Base-by-base conservation (phyloP, 2,888 invertebrate genomes). In the Perithous albicinctus region DNA sequence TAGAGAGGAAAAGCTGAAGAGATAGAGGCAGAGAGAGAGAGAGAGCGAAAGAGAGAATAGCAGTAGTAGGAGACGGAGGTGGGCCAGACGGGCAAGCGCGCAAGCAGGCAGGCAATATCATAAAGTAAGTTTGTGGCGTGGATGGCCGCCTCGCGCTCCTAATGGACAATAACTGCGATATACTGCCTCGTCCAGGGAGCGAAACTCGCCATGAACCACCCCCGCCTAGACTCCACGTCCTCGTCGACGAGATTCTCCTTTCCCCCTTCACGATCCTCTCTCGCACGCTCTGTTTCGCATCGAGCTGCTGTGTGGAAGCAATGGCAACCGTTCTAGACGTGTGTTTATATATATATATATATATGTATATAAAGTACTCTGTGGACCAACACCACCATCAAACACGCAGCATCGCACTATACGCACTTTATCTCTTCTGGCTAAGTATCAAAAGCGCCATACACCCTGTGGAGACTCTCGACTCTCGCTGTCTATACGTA, bases 131-230 rank as follows among this genome's bases (percentile, higher is more conserved):
- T 86, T 85, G 88, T 89, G 89, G 89, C 89, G 86, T 89, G 87
- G 90, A 90, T 90, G 87, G 89, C 86, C 87, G 87, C 86, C 87
- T 87, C 84, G 88, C 87, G 87, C 86, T 88, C 88, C 88, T 90
- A 91, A 91, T 91, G 89, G 91, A 90, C 90, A 90, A 90, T 91
- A 91, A 91, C 90, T 85, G 86, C 88, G 89, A 90, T 90, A 89
- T 90, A 90, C 88, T 88, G 89, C 89, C 88, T 89, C 88, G 86
- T 89, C 86, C 87, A 78, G 69, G 69, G 78, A 84, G 77, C 82
- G 81, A 74, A 67, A 56, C 79, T 63, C 63, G 38, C 63, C 63
- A 59, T 63, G 63, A 79, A 80, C 79, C 84, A 80, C 78, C 83
- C n/a, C 56, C 43, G 38, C 29, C 78, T 51, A 23, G 51, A 23